Percentiles rank a stretch among this genome's conserved stretches.
Evolutionary conservation across 2,797 vertebrate species (phyloP).

Genomic region (Lutjanus argentimaculatus): DNA sequence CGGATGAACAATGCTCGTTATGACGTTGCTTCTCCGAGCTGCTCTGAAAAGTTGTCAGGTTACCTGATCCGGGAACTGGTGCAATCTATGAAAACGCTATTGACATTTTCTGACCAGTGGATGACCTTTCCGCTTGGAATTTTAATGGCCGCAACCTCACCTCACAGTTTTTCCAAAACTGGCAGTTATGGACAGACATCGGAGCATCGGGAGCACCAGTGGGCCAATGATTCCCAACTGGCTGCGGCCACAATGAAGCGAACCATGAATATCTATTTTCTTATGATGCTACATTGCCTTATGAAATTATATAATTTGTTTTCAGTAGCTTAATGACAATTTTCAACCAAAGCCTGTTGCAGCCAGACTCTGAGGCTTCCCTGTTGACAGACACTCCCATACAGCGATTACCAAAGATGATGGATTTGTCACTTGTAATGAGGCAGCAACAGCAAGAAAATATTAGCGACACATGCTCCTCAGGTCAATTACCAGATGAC

Average conservation of each 20-base stretch:
- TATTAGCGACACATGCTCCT: conserved; percentile 1
- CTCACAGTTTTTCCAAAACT: conserved; percentile 17
- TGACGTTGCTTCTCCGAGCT: conserved; percentile 45
- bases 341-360: background rate
- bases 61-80: conserved; percentile 25
- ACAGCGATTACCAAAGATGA: conserved; percentile 21
- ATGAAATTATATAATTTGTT: background rate
- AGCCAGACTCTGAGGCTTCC: conserved; percentile 1
- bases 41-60: conserved; percentile 34
- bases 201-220: conserved; percentile 6
- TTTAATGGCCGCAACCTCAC: conserved; percentile 21
- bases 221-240: conserved; percentile 24
- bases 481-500: background rate
- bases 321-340: background rate
- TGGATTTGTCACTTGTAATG: conserved; percentile 4
- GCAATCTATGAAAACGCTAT: conserved; percentile 33
- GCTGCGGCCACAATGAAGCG: conserved; percentile 1
- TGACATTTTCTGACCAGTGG: conserved; percentile 43
- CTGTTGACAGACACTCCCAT: background rate
- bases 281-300: background rate
- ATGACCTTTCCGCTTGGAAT: conserved; percentile 48
- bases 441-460: background rate
- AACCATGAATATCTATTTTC: conserved; percentile 12
- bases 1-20: conserved; percentile 64
- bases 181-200: background rate